Evolutionary conservation across 2,888 invertebrate genomes (phyloP), one percentile per base, ranked within the genome.

Genomic region (Catocala fraxini): DNA sequence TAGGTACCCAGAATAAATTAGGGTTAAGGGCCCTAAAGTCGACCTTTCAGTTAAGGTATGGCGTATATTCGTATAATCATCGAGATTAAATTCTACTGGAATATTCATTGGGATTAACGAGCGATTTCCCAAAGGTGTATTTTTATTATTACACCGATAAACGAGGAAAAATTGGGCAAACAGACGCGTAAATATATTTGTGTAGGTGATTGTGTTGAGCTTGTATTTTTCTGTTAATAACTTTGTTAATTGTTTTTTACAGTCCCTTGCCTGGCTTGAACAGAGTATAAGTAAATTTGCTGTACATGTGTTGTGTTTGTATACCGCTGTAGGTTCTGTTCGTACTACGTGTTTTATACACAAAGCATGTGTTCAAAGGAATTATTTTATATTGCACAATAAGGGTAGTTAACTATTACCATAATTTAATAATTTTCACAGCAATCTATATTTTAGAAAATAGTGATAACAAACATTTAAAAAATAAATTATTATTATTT

Each of bases 81-180:
- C 48, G 64, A 80, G 80, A 86, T 86, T 83, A 81, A 84, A 85
- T 81, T 77, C 76, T 70, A 74, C 74, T 73, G 70, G 72, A 80
- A 83, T 84, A 82, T 83, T 80, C 73, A 68, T 70, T 62, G 56
- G 78, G 75, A 81, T 80, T 76, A 80, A 75, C 74, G 66, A 54
- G 59, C 49, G 39, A 56, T 67, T 49, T 66, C 69, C 70, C 68
- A 52, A 56, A 77, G 73, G 70, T 70, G 67, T 78, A 71, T 79
- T 80, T 80, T 76, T 77, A 75, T 73, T 74, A 70, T 70, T 56
- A 68, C 71, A 57, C 56, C 33, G 57, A 68, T 70, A 71, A 75
- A 67, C 56, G 65, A 61, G 64, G 34, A 68, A 68, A 65, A 56
- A 57, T 70, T 58, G 60, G 64, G 35, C 51, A 56, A 55, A 65